A percentile compares a stretch with the other conserved stretches of the same genome.
These are phyloP conservation scores for Entosphenus tridentatus DNA, from an alignment of 2,113 vertebrate species.

Conservation along the genomic window DNA sequence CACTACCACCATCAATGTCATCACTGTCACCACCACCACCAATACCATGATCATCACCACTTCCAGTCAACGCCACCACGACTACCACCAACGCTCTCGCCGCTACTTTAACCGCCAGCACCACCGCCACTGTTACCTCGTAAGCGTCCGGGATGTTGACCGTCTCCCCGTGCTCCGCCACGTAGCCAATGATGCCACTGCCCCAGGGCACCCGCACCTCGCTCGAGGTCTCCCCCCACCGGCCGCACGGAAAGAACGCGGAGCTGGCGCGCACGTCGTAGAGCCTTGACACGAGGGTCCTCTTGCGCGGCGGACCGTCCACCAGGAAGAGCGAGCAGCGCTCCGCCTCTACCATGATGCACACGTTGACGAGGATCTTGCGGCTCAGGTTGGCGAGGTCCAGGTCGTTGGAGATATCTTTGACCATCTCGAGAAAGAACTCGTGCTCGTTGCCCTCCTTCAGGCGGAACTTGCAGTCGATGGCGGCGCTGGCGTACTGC, in stretches of 20 bases:
- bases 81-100: too few relatives aligned
- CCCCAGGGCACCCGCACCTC: constrained; percentile 97
- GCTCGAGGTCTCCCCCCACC: constrained; percentile 35
- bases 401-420: constrained; percentile 93
- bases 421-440: constrained; percentile 94
- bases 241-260: constrained; percentile 50
- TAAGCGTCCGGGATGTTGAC: constrained; percentile 94
- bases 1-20: too few relatives aligned
- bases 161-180: constrained; percentile 79
- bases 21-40: too few relatives aligned
- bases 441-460: constrained; percentile 73
- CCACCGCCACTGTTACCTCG: constrained; percentile 40
- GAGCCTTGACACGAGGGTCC: constrained; percentile 82
- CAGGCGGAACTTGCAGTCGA: constrained; percentile 86
- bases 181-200: constrained; percentile 90
- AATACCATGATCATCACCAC: too few relatives aligned
- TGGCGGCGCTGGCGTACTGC: constrained; percentile 71
- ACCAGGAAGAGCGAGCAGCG: constrained; percentile 80
- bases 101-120: too few relatives aligned
- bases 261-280: constrained; percentile 90
- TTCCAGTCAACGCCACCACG: too few relatives aligned
- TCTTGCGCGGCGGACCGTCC: constrained; percentile 60
- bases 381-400: constrained; percentile 80
- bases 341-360: constrained; percentile 87
- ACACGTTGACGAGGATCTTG: constrained; percentile 90